Evolutionary conservation across 2,888 invertebrate species (phyloP), one percentile per base, ranked within the genome.

Genomic region (Ferrisia virgata): DNA sequence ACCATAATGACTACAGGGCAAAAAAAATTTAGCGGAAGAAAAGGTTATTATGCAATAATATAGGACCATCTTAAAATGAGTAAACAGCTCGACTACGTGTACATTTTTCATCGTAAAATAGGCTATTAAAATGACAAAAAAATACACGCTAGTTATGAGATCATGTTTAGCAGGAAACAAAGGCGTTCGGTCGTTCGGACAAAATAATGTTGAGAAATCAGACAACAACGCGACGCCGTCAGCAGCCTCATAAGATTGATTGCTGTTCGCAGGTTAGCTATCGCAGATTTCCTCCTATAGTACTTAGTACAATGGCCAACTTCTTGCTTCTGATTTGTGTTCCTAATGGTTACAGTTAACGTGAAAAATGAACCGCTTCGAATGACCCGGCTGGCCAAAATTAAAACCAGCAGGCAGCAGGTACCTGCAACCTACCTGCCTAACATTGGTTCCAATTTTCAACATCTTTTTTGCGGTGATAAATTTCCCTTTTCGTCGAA

Each of bases 251-350:
- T 36, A 76, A 76, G 72, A 76, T 76, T 76, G 72, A 76, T 76
- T 76, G 72, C 72, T 76, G 28, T 76, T 76, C 36, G 72, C 72
- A 76, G 72, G 72, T 76, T 76, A 76, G 64, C 72, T 76, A 76
- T 76, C 72, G 36, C 36, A 36, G 33, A 76, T 76, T 76, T 76
- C 72, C 72, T 76, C 13, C 36, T 36, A n/a, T 33, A 76, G 33
- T 36, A 76, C 72, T 36, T 76, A 76, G 72, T 36, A 36, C 31
- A 76, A 76, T 76, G 18, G 72, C 31, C 36, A 36, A 76, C n/a
- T 36, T 36, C 72, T 76, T 76, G 36, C 64, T 33, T 18, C 72
- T 76, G 72, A 76, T 76, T 76, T 76, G 72, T 76, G 72, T 36
- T 76, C 72, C 33, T 76, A 76, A 76, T 76, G 72, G 72, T 36